These are phyloP conservation scores for Rhorus exstirpatorius DNA, from an alignment of 2,888 invertebrate genomes.

Conservation along the genomic window DNA sequence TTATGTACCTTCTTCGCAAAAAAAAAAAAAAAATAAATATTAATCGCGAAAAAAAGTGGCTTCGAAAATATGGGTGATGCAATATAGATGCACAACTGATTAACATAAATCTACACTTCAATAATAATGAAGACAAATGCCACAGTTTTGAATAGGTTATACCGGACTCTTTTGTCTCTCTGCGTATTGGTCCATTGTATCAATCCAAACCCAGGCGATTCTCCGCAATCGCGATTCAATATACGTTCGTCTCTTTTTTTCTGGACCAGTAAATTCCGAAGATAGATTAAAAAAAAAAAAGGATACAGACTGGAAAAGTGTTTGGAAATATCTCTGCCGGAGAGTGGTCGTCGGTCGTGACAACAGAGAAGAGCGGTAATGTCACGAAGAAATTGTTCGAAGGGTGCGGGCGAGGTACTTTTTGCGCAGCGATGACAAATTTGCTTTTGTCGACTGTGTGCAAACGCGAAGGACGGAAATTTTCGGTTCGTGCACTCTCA, in stretches of 20 bases:
- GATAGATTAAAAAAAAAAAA: slow-evolving; percentile 60
- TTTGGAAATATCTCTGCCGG: slow-evolving; percentile 58
- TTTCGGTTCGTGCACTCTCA: slow-evolving; percentile 65
- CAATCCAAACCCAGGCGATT: neutral
- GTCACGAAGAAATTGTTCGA: slow-evolving; percentile 62
- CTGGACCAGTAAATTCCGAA: slow-evolving; percentile 26
- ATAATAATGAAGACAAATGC: too few species aligned
- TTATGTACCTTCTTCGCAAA: too few species aligned
- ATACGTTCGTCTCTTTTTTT: neutral
- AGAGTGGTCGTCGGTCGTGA: slow-evolving; percentile 54
- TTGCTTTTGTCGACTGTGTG: slow-evolving; percentile 75
- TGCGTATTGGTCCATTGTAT: neutral
- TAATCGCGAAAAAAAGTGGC: too few species aligned
- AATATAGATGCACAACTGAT: too few species aligned
- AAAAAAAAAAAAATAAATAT: too few species aligned
- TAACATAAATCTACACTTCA: too few species aligned
- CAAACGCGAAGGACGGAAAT: slow-evolving; percentile 65
- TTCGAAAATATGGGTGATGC: too few species aligned
- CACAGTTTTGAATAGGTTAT: too few species aligned
- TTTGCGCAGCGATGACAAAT: slow-evolving; percentile 77
- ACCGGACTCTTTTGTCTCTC: too few species aligned
- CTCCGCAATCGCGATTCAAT: neutral
- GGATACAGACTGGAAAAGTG: slow-evolving; percentile 58
- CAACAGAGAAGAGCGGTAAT: slow-evolving; percentile 64
- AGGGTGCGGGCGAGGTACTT: slow-evolving; percentile 52